Conservation (phyloP, 2,113 vertebrate genomes). For the Cyanocitta stelleri region DNA sequence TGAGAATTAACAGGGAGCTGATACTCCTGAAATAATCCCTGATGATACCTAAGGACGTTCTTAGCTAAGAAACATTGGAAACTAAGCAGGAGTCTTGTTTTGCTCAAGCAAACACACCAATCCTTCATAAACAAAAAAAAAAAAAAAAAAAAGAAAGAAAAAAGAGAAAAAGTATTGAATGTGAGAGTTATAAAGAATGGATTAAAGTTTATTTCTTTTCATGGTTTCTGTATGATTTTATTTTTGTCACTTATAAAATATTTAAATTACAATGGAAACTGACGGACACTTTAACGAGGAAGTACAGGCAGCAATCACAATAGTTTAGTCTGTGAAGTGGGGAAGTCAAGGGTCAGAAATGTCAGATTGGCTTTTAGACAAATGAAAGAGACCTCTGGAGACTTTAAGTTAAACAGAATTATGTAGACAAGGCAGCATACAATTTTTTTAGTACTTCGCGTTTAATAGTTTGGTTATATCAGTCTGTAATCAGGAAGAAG, state of each 20-base stretch:
- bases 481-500: slow-evolving; percentile 14
- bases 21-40: slow-evolving; percentile 46
- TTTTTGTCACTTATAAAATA: slow-evolving; percentile 59
- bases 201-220: slow-evolving; percentile 52
- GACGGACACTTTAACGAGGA: slow-evolving; percentile 65
- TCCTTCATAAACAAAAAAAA: not conserved
- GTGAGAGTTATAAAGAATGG: slow-evolving; percentile 33
- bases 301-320: slow-evolving; percentile 62
- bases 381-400: slow-evolving; percentile 52
- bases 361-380: slow-evolving; percentile 66
- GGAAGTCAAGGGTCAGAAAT: slow-evolving; percentile 72
- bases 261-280: slow-evolving; percentile 69
- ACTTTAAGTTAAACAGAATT: slow-evolving; percentile 43
- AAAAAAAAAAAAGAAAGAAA: not conserved
- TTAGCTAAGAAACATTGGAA: slow-evolving; percentile 33
- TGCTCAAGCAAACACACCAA: slow-evolving; percentile 39
- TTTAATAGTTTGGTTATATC: slow-evolving; percentile 1
- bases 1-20: slow-evolving; percentile 19
- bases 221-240: slow-evolving; percentile 46
- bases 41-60: slow-evolving; percentile 4
- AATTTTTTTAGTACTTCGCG: slow-evolving; percentile 11
- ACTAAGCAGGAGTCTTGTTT: slow-evolving; percentile 49
- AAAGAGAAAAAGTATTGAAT: not conserved
- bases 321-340: slow-evolving; percentile 61
- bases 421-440: not conserved